Evolutionary conservation across 2,888 invertebrate genomes (phyloP), one percentile per base, ranked within the genome.

Genomic region (Aleiodes alternator): DNA sequence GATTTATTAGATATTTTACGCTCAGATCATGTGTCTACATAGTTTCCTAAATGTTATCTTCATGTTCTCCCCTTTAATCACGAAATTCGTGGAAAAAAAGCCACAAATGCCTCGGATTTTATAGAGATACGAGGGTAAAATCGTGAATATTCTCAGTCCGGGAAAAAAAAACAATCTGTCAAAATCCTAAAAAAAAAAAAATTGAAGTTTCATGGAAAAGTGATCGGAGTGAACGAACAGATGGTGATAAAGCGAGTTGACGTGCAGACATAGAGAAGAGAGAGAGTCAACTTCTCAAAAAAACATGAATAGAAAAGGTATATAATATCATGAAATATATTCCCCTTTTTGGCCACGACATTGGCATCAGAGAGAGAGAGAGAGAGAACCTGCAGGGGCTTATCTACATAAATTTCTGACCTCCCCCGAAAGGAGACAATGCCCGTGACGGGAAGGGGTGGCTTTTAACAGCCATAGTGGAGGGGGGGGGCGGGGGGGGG

Each of bases 191-290:
- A 43, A 8, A 23, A 23, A 23, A 23, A 23, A 43, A 43, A 43
- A 9, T 43, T 43, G 43, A 43, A 43, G 43, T 43, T 43, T 43
- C 11, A 43, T 43, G 7, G 43, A 9, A 34, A 43, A 11, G 9
- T 8, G 11, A 43, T 43, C 43, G 23, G 68, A 72, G 50, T 50
- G 69, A 69, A 23, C 11, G 43, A 43, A 72, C 70, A 68, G 69
- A 50, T 31, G 34, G 59, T 34, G 72, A 56, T 61, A 59, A 70
- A 75, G 64, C 61, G 53, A 71, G 56, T 70, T 70, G 57, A 57
- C 57, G 56, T 69, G 70, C 64, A 73, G 74, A 75, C 72, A 78
- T 53, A 61, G 72, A 77, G 73, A 43, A 53, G 11, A 57, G 69
- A 53, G 11, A 57, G 69, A 59, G 74, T 31, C 8, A 34, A 34